Conservation (phyloP, 2,113 vertebrate species). For the Lepus europaeus region DNA sequence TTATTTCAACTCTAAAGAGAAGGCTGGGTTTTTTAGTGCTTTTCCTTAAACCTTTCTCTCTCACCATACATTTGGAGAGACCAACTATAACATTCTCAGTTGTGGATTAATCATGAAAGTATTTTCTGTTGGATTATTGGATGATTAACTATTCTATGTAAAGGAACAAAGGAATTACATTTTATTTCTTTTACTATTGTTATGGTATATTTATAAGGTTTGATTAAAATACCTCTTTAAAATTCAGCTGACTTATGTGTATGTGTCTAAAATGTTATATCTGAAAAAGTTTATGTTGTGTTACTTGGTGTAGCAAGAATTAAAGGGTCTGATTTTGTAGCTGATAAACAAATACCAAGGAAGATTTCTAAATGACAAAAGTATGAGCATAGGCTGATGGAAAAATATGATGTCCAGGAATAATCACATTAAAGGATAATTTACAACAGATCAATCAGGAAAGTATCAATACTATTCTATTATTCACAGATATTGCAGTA, state of each 20-base stretch:
- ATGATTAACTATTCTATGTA: neutral
- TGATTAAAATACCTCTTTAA: slow-evolving; percentile 47
- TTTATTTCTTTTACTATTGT: slow-evolving; percentile 38
- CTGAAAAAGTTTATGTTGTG: slow-evolving; percentile 29
- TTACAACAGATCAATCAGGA: slow-evolving; percentile 31
- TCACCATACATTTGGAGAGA: slow-evolving; percentile 56
- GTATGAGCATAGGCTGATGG: neutral
- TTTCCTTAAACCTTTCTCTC: slow-evolving; percentile 2
- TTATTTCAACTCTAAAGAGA: slow-evolving; percentile 53
- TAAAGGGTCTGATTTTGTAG: neutral
- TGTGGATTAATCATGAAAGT: slow-evolving; percentile 50
- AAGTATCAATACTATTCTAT: neutral
- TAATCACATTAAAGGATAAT: slow-evolving; percentile 20
- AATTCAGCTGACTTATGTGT: slow-evolving; percentile 59
- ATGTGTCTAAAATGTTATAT: slow-evolving; percentile 50
- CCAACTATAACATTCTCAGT: slow-evolving; percentile 9
- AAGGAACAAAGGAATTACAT: slow-evolving; percentile 32
- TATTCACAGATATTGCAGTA: slow-evolving; percentile 37
- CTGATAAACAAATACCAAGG: neutral
- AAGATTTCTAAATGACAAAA: neutral
- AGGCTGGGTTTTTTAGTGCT: neutral
- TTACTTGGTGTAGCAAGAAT: neutral
- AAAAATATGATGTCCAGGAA: slow-evolving; percentile 9
- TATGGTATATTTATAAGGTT: slow-evolving; percentile 47
- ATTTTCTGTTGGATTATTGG: slow-evolving; percentile 37